These are phyloP conservation scores for Ceratosolen solmsi DNA, from an alignment of 1,140 invertebrate species.

Conservation along the genomic window DNA sequence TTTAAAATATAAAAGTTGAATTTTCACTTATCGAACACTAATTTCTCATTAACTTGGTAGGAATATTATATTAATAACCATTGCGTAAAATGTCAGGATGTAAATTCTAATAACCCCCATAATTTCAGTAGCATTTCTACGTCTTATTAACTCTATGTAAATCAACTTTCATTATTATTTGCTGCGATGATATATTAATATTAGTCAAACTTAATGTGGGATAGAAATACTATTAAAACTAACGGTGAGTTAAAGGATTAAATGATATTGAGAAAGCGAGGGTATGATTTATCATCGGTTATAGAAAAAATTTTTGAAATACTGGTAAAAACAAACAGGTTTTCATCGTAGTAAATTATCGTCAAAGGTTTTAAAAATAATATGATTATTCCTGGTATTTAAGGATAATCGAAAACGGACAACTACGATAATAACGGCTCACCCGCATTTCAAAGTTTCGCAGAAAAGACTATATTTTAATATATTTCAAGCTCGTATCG, in stretches of 20 bases:
- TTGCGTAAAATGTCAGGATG: not conserved
- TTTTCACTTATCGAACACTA: not conserved
- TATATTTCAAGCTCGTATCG: not conserved
- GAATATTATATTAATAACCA: not conserved
- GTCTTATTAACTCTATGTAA: slow-evolving; percentile 4
- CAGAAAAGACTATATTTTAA: not conserved
- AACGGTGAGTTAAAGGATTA: slow-evolving; percentile 11
- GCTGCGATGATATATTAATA: slow-evolving; percentile 3
- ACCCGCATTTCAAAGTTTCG: not conserved
- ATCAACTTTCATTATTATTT: slow-evolving; percentile 25
- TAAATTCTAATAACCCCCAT: not conserved
- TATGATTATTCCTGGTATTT: not conserved
- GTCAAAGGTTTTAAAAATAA: not conserved
- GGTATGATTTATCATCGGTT: not conserved
- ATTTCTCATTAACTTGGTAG: not conserved
- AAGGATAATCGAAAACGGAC: not conserved
- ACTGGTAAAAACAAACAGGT: slow-evolving; percentile 15
- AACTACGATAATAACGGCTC: not conserved
- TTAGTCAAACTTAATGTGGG: slow-evolving; percentile 1
- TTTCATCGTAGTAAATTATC: slow-evolving; percentile 1
- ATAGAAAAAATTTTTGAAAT: not conserved
- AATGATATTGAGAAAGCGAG: not conserved
- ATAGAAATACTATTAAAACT: slow-evolving; percentile 6
- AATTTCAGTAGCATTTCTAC: slow-evolving; percentile 4
- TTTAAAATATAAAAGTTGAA: not conserved